Evolutionary conservation across 2,888 invertebrate genomes (phyloP).

Genomic region (Drosophila barbarae): DNA sequence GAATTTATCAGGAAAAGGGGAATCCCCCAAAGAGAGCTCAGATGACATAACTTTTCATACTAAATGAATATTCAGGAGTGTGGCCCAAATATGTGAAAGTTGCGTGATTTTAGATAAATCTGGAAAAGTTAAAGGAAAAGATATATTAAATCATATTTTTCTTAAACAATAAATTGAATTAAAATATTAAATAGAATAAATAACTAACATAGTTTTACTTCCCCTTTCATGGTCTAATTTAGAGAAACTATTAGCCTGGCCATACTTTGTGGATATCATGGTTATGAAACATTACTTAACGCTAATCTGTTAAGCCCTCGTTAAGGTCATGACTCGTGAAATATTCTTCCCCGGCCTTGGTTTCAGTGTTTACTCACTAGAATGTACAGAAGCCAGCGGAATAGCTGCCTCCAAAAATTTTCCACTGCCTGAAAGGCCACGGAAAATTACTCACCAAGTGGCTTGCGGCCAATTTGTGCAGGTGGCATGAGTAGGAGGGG

Average conservation of each 20-base stretch:
- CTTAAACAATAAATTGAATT: background rate
- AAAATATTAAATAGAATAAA: background rate
- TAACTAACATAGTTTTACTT: background rate
- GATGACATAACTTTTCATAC: constrained; percentile 16
- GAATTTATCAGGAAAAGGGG: constrained; percentile 19
- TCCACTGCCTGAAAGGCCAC: constrained; percentile 41
- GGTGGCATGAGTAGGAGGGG: constrained; percentile 47
- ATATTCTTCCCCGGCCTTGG: constrained; percentile 21
- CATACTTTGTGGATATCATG: constrained; percentile 23
- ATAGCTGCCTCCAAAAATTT: constrained; percentile 35
- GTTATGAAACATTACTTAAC: constrained; percentile 26
- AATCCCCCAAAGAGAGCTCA: background rate
- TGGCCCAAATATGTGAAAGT: background rate
- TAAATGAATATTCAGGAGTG: constrained; percentile 19
- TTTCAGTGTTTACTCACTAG: constrained; percentile 18
- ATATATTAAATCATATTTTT: background rate
- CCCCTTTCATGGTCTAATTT: background rate
- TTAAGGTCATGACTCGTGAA: constrained; percentile 31
- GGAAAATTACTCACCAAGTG: constrained; percentile 62
- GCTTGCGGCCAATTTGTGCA: constrained; percentile 61
- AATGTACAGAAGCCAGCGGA: constrained; percentile 10
- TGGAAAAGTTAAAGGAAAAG: background rate
- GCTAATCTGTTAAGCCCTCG: constrained; percentile 32
- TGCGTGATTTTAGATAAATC: background rate
- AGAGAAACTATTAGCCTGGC: constrained; percentile 7